These are phyloP conservation scores for Incurvaria masculella DNA, from an alignment of 2,888 invertebrate species.

Conservation along the genomic window DNA sequence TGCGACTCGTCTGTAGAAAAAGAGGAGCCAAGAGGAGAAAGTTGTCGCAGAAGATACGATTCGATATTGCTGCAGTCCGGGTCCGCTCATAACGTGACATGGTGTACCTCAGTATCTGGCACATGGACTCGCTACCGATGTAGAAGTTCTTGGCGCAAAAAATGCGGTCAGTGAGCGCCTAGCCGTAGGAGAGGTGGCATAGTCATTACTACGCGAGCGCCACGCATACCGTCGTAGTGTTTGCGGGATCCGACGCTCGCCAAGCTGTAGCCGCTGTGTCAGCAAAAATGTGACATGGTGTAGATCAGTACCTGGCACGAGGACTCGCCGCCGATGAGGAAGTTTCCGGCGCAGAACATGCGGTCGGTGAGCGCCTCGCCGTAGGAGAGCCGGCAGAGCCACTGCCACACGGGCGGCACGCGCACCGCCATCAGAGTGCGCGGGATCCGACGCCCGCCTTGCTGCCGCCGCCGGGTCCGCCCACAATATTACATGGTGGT, in stretches of 20 bases:
- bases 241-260: conserved; percentile 40
- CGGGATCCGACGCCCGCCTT: conserved; percentile 40
- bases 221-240: conserved; percentile 47
- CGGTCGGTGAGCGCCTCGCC: conserved; percentile 47
- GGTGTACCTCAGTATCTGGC: conserved; percentile 57
- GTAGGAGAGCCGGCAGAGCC: conserved; percentile 43
- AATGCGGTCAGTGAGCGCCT: conserved; percentile 53
- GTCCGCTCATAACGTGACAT: no score
- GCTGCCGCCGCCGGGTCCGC: no score
- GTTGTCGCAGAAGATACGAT: no score
- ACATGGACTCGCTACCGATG: conserved; percentile 54
- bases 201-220: conserved; percentile 47
- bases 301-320: conserved; percentile 58
- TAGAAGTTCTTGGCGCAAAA: conserved; percentile 59
- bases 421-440: conserved; percentile 45
- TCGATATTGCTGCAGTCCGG: no score
- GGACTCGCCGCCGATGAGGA: conserved; percentile 52
- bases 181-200: conserved; percentile 42
- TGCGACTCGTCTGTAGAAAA: no score
- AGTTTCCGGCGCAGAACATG: conserved; percentile 61
- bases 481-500: no score
- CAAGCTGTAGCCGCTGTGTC: no score
- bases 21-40: no score
- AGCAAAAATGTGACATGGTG: no score
- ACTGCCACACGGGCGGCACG: conserved; percentile 45